Percentiles rank a stretch among this genome's conserved stretches.
phyloP scores from a whole-genome alignment of 2,797 vertebrate species.

The Miopithecus talapoin region DNA sequence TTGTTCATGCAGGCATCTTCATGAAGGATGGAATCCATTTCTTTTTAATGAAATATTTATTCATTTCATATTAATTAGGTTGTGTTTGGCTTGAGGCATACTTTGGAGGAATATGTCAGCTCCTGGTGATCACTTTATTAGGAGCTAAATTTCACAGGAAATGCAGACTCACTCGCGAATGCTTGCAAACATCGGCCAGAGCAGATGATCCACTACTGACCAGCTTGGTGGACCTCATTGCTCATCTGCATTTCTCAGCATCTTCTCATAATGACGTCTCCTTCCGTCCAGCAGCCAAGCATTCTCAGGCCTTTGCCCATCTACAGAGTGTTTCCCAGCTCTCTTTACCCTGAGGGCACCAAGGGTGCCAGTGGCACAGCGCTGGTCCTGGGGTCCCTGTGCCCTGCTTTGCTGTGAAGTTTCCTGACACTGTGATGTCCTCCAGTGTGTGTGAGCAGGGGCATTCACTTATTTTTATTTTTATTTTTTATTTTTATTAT shows the following conservation, averaged over 20 bases:
- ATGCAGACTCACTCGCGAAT: accelerated
- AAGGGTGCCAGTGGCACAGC: neutral
- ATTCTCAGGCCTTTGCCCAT: accelerated
- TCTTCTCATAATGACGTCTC: neutral
- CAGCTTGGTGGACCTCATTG: accelerated
- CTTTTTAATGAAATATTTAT: neutral
- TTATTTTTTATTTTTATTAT: too few relatives aligned
- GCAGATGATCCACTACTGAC: neutral
- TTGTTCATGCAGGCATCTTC: neutral
- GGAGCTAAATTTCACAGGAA: neutral
- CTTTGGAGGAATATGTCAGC: neutral
- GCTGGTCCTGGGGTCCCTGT: neutral
- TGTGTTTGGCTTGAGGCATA: neutral
- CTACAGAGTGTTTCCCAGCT: neutral
- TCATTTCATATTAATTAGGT: neutral
- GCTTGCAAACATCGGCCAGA: neutral
- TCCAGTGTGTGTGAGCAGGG: neutral
- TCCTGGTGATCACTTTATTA: neutral
- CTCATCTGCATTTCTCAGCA: neutral
- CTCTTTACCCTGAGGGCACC: too few relatives aligned
- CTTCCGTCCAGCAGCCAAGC: neutral
- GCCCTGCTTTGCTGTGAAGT: too few relatives aligned
- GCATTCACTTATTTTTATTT: neutral
- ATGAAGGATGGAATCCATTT: neutral
- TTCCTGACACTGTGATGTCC: neutral